Percentiles rank a stretch among this genome's conserved stretches.
phyloP scores from a whole-genome alignment of 1,140 invertebrate species.

The Hydropsyche tenuis region DNA sequence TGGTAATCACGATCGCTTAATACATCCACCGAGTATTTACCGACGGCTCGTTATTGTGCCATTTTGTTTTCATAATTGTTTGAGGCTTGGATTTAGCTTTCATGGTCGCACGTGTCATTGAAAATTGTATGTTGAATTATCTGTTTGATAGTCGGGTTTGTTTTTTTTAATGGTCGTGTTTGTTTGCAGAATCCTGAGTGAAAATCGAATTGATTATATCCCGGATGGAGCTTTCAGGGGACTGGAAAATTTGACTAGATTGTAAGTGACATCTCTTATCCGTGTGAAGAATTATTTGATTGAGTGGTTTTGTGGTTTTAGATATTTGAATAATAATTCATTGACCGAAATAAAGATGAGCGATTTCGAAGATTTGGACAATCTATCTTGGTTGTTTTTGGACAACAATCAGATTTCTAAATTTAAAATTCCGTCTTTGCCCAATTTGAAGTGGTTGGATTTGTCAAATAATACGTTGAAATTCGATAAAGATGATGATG shows the following conservation, averaged over 20 bases:
- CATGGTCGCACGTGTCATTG: too few relatives aligned
- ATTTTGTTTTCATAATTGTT: too few relatives aligned
- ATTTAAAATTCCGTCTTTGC: conserved; percentile 8
- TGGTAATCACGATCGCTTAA: too few relatives aligned
- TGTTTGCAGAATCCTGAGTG: conserved; percentile 14
- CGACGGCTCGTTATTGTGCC: too few relatives aligned
- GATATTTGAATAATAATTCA: conserved; percentile 54
- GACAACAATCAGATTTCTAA: conserved; percentile 51
- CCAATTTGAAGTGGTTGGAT: conserved; percentile 55
- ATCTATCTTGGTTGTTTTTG: conserved; percentile 54
- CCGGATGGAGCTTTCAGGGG: not conserved
- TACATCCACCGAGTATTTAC: too few relatives aligned
- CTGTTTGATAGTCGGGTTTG: too few relatives aligned
- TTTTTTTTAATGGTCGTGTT: too few relatives aligned
- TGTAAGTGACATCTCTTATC: conserved; percentile 24
- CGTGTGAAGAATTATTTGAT: not conserved
- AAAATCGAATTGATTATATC: conserved; percentile 19
- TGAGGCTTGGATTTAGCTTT: too few relatives aligned
- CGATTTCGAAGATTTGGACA: conserved; percentile 46
- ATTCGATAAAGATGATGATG: conserved; percentile 52
- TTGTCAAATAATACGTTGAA: conserved; percentile 63
- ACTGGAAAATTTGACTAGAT: conserved; percentile 10
- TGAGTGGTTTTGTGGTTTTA: not conserved
- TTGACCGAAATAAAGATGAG: conserved; percentile 15
- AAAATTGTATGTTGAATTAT: too few relatives aligned